Evolutionary conservation across 2,888 invertebrate species (phyloP), one percentile per base, ranked within the genome.

Genomic region (Suillia variegata): DNA sequence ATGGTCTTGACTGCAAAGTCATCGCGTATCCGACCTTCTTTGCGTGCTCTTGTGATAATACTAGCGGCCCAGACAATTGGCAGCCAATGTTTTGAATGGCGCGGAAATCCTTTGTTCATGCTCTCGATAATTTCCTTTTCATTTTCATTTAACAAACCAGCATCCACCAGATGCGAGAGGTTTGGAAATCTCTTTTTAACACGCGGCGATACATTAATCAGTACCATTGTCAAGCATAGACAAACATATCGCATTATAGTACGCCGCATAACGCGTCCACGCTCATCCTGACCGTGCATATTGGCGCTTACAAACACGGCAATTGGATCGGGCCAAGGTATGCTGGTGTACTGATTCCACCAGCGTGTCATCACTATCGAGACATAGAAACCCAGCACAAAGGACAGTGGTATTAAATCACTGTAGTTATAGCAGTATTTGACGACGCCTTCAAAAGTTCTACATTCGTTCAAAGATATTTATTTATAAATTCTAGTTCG

Each of bases 341-440:
- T 93, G 53, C 85, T 85, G 33, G 87, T 89, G 77, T 93, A 94
- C 80, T 94, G 93, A 77, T 85, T 89, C 93, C 94, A 94, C 96
- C 96, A 96, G 71, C 96, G 86, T 59, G 90, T 91, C 89, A 96
- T 94, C 53, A 96, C 94, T 67, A 96, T 89, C 6, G 92, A 90
- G 55, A 96, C 95, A 83, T 96, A 96, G 84, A 96, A 96, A 69
- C 96, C 96, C 69, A 96, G 86, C 61, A 96, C 94, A 81, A 96
- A 96, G 4, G 96, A 94, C 66, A 96, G 82, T 13, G 96, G 96
- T 71, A 96, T 96, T 69, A 94, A 87, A 82, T 90, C 91, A 69
- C 90, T 92, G 83, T 93, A 94, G 68, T 88, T 89, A 75, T 90
- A 89, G 83, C 96, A 96, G 82, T 96, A 95, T 65, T 87, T 86